Conservation (phyloP, 2,113 vertebrate species). For the Hippocampus abdominalis region DNA sequence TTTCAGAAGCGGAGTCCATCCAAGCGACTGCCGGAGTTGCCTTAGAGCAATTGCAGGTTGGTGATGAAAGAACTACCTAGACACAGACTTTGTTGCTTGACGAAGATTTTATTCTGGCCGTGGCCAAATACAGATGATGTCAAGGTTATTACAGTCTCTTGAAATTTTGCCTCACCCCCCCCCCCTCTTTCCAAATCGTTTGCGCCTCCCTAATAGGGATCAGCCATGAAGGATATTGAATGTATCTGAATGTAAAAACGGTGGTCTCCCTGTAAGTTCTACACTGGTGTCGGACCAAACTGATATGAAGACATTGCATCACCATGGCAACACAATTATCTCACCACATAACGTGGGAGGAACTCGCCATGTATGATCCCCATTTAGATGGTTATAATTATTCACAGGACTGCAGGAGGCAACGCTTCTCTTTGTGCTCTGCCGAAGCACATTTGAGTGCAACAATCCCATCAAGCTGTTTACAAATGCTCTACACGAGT, state of each 20-base stretch:
- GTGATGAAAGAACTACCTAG: no score
- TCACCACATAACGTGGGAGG: slow-evolving; percentile 66
- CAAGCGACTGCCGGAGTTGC: no score
- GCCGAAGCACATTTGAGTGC: not conserved
- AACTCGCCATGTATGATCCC: slow-evolving; percentile 63
- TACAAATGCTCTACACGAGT: not conserved
- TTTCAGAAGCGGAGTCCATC: no score
- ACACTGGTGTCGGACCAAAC: slow-evolving; percentile 42
- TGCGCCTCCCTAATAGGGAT: no score
- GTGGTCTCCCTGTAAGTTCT: slow-evolving; percentile 32
- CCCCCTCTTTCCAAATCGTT: no score
- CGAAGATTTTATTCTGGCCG: no score
- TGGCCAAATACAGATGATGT: no score
- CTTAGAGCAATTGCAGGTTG: no score
- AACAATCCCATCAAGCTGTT: not conserved
- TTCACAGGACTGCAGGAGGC: slow-evolving; percentile 35
- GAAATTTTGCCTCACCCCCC: no score
- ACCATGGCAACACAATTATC: slow-evolving; percentile 73
- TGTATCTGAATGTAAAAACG: slow-evolving; percentile 3
- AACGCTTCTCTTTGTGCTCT: slow-evolving; percentile 20
- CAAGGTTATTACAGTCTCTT: no score
- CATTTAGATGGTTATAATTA: slow-evolving; percentile 62
- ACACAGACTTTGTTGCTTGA: no score
- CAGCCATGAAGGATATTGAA: no score
- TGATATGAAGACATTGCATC: slow-evolving; percentile 65